These are phyloP conservation scores for Harpalus rufipes DNA, from an alignment of 2,888 invertebrate species.

Conservation along the genomic window DNA sequence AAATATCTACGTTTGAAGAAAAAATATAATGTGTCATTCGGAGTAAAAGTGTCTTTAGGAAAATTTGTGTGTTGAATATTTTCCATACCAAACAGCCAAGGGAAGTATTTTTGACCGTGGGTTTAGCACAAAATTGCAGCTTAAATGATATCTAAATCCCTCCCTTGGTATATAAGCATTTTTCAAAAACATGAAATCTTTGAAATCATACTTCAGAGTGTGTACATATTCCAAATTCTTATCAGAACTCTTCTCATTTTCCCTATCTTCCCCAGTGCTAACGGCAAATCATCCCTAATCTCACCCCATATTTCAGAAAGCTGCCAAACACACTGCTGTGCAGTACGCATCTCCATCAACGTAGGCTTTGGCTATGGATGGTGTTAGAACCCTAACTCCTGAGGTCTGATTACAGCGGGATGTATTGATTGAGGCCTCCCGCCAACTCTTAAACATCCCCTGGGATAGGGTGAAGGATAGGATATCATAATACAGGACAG, in stretches of 20 bases:
- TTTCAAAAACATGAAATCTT: neutral
- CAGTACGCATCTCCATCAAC: neutral
- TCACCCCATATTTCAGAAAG: neutral
- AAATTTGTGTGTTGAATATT: no score
- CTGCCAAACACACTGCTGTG: neutral
- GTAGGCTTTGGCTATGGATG: neutral
- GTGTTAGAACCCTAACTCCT: neutral
- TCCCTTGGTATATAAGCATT: no score
- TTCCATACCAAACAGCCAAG: no score
- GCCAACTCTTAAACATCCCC: neutral
- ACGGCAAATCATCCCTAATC: neutral
- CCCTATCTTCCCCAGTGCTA: neutral
- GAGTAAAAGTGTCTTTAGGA: no score
- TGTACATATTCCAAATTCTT: neutral
- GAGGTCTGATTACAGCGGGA: neutral
- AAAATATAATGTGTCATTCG: no score
- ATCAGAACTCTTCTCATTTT: neutral
- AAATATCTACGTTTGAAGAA: no score
- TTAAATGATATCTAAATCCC: no score
- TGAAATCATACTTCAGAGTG: neutral
- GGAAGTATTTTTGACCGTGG: no score
- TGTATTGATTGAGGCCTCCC: constrained; percentile 3
- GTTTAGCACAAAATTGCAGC: no score
- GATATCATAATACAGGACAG: neutral
- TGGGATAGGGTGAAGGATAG: neutral